Base-by-base conservation (phyloP, 2,888 invertebrate species). In the Dexiosoma caninum region DNA sequence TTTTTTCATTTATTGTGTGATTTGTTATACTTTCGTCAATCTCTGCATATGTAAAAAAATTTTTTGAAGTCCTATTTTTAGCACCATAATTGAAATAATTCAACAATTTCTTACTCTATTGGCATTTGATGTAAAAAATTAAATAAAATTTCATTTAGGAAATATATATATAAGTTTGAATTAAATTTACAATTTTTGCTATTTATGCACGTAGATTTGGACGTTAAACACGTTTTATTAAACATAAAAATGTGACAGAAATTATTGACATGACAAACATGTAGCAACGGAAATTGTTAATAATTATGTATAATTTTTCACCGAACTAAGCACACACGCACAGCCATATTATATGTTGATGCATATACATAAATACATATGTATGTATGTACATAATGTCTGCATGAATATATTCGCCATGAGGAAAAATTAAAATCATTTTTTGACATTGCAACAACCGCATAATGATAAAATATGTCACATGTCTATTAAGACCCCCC, bases 401-500 rank as follows among this genome's bases (percentile, higher is more conserved):
- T 10, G 7, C 21, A 2, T 8, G 19, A 35, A 19, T 12, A n/a
- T n/a, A n/a, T n/a, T n/a, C n/a, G n/a, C n/a, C n/a, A 32, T n/a
- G 14, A 71, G 4, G 27, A 27, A 27, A 62, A 32, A 8, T 23
- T 21, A 10, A 3, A 10, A 23, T n/a, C 2, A 27, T 59, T 76
- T 51, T 67, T 37, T 69, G 74, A 62, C 72, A 74, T 69, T 62
- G 67, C 55, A 69, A 59, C 67, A 69, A 74, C 78, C 74, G 32
- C 74, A 69, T n/a, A 74, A 74, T 79, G 57, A 69, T 74, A 74
- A 76, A 69, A 74, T 69, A 69, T 79, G 74, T 74, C 78, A 74
- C 23, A 51, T 74, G 62, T 74, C 53, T 72, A 62, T 78, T 60
- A 16, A 32, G 19, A 46, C 66, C 59, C 53, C 53, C 35, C 14